Evolutionary conservation across 2,797 vertebrate genomes (phyloP).

Genomic region (Sarcophilus harrisii): DNA sequence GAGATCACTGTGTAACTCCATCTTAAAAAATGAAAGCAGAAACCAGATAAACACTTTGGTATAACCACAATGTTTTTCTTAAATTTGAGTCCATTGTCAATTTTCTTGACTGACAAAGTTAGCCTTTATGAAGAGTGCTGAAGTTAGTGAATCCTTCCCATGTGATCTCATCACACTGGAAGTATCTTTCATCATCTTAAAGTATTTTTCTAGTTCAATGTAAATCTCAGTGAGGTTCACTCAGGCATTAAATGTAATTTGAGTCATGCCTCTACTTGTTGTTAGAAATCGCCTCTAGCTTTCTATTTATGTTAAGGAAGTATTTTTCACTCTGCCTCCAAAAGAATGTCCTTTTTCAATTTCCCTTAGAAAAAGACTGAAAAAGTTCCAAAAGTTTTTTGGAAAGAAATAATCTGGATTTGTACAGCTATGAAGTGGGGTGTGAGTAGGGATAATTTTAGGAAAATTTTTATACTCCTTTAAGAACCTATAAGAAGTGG

Average conservation of each 20-base stretch:
- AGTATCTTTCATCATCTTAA: slow-evolving; percentile 77
- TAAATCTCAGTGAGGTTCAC: slow-evolving; percentile 76
- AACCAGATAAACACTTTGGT: slow-evolving; percentile 78
- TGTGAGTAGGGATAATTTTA: background rate
- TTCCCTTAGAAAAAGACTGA: slow-evolving; percentile 25
- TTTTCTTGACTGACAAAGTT: slow-evolving; percentile 81
- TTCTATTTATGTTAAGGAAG: slow-evolving; percentile 65
- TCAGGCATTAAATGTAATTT: slow-evolving; percentile 65
- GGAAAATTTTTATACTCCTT: slow-evolving; percentile 17
- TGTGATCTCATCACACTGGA: slow-evolving; percentile 80
- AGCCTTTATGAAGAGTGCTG: slow-evolving; percentile 82
- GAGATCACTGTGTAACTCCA: slow-evolving; percentile 70
- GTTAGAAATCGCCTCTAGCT: slow-evolving; percentile 70
- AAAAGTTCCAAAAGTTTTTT: slow-evolving; percentile 43
- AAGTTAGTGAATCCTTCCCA: slow-evolving; percentile 81
- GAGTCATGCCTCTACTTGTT: slow-evolving; percentile 81
- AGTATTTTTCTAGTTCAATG: slow-evolving; percentile 70
- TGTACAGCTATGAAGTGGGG: background rate
- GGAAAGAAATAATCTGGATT: slow-evolving; percentile 15
- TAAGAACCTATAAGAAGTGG: slow-evolving; percentile 16
- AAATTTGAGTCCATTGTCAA: slow-evolving; percentile 75
- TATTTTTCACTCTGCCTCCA: background rate
- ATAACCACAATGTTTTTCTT: slow-evolving; percentile 84
- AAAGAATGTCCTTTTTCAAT: slow-evolving; percentile 39
- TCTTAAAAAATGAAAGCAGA: slow-evolving; percentile 81